Base-by-base conservation (phyloP, 1,140 invertebrate species). In the Megalopta genalis region DNA sequence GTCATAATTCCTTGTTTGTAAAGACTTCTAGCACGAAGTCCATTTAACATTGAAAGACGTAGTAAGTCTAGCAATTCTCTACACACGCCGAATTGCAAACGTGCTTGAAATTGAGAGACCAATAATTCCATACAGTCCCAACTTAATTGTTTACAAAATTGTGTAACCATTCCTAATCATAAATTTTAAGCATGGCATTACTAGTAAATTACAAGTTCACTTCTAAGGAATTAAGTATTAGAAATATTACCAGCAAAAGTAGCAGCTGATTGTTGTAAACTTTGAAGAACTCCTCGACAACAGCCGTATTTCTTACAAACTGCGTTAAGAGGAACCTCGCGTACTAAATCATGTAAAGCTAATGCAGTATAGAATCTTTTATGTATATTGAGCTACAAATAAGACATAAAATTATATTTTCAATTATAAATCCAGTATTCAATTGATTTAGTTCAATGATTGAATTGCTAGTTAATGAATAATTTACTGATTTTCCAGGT, bases 61-160 rank as follows among this genome's bases (percentile, higher is more conserved):
- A 99, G 96, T 54, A 99, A 93, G 90, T 99, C 98, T 75, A 98
- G 94, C 9, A 99, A 93, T 90, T 99, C 98, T 65, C 96, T 94
- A 86, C 98, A 96, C 46, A 99, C 96, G 16, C 99, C 99, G 93
- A 99, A 99, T 85, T 98, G 97, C 32, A 99, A 93, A 23, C 99
- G 95, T 84, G 97, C 95, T 94, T 99, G 97, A 92, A 99, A 99
- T 92, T 99, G 97, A 8, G 96, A 95, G 18, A 99, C 94, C 4
- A 99, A 93, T 46, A 98, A 92, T 91, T 99, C 97, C 74, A 99
- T 93, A 88, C 96, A 98, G 71, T 95, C 95, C 98, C 98, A 99
- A 5, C 98, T 97, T n/a, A 99, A 92, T 66, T 98, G 95, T 86
- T 95, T 95, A 93, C 98, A 98, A 93, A 99, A 99, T 27, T 96